A percentile compares a stretch with the other conserved stretches of the same genome.
phyloP scores from a whole-genome alignment of 2,888 invertebrate genomes.

The Smittia aterrima region DNA sequence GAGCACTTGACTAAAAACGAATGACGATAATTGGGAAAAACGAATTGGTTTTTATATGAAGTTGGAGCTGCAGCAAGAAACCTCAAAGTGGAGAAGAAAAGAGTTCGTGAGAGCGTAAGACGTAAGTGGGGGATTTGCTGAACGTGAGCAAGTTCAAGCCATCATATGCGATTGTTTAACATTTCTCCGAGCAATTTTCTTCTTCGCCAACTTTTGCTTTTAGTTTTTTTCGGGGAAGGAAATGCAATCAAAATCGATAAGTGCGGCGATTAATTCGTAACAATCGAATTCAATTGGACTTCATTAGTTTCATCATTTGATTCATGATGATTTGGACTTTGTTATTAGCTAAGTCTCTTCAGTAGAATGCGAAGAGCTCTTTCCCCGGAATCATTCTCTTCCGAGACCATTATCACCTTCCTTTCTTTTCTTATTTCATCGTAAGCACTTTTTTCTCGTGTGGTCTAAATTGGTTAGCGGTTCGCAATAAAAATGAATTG shows the following conservation, averaged over 20 bases:
- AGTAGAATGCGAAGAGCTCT: too few species aligned
- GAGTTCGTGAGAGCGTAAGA: slow-evolving; percentile 24
- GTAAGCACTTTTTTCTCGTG: background rate
- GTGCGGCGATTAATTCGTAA: background rate
- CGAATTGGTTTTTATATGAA: slow-evolving; percentile 39
- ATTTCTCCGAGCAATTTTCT: slow-evolving; percentile 13
- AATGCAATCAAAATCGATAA: slow-evolving; percentile 19
- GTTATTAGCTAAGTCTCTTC: too few species aligned
- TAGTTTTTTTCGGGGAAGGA: background rate
- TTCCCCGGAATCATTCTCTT: too few species aligned
- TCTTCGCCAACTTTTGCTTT: background rate
- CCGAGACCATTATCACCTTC: background rate
- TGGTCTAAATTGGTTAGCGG: background rate
- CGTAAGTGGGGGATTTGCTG: slow-evolving; percentile 10
- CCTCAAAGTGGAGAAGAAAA: slow-evolving; percentile 24
- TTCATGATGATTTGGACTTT: too few species aligned
- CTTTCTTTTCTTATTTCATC: background rate
- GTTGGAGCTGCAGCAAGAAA: slow-evolving; percentile 1
- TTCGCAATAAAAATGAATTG: background rate
- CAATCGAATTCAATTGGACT: too few species aligned
- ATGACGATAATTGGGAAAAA: slow-evolving; percentile 41
- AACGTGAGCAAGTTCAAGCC: background rate
- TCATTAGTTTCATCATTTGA: too few species aligned
- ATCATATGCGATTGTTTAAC: background rate
- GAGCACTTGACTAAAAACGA: background rate